Base-by-base conservation (phyloP, 2,113 vertebrate genomes). In the Cisticola juncidis region DNA sequence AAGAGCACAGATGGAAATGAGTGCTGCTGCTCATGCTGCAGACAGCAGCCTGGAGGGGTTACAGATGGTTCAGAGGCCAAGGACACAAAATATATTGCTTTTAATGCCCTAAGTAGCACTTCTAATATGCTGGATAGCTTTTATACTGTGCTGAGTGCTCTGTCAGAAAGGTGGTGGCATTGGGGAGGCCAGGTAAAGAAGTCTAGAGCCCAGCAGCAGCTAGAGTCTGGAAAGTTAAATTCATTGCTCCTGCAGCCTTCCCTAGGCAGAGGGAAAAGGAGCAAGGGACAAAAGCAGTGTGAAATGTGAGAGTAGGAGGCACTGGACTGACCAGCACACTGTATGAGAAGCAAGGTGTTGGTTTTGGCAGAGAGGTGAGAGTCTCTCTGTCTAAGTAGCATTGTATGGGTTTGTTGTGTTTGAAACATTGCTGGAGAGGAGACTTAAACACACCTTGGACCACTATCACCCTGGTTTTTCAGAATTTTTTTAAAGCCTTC, bases 251-350 rank as follows among this genome's bases (percentile, higher is more conserved):
- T 48, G 28, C 56, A 44, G 38, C 42, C 65, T 66, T 70, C 40
- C 35, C 40, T 20, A 42, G 21, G 42, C 21, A 64, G 29, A 21
- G 14, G 22, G 8, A 15, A 66, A 57, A 40, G 16, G 19, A 61
- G 24, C 20, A 1, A 1, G 18, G 16, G 11, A 8, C 3, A 8
- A 58, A 72, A 86, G 36, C 21, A n/a, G 26, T 0, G 1, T 35
- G 56, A 54, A 69, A 77, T 11, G 12, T 25, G 54, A n/a, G 18
- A 26, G 21, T 2, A 47, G 42, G 53, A 64, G 61, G 50, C 65
- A 72, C 5, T 56, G 3, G 25, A 12, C 26, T 66, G 28, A 45
- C 16, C 33, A 64, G 44, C 21, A 66, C 12, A 3, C 25, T 33
- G 48, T 10, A 36, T 2, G 23, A 77, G 73, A 76, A 83, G 29